These are phyloP conservation scores for Cirrhinus mrigala DNA, from an alignment of 2,797 vertebrate genomes.

Conservation along the genomic window DNA sequence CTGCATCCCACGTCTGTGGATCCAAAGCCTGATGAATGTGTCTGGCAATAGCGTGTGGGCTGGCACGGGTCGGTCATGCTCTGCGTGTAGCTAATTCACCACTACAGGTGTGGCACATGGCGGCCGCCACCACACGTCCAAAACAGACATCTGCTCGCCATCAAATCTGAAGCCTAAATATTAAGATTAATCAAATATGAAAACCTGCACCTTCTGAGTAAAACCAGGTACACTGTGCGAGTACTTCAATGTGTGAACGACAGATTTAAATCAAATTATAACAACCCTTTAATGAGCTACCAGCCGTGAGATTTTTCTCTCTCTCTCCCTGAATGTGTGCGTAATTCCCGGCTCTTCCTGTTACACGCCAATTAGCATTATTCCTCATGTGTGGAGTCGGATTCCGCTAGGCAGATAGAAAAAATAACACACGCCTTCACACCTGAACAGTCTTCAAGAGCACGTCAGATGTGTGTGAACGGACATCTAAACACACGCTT, in stretches of 20 bases:
- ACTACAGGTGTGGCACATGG: conserved; percentile 51
- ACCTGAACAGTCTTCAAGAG: conserved; percentile 62
- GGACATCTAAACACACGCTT: conserved; percentile 11
- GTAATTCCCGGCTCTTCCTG: conserved; percentile 21
- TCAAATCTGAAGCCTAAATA: conserved; percentile 24
- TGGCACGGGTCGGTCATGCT: conserved; percentile 19
- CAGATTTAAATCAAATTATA: conserved; percentile 25
- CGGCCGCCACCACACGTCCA: conserved; percentile 1
- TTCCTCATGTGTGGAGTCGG: conserved; percentile 65
- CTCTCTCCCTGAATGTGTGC: background rate
- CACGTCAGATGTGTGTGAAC: conserved; percentile 46
- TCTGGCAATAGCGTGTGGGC: conserved; percentile 7
- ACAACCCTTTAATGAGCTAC: conserved; percentile 11
- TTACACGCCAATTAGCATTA: conserved; percentile 71
- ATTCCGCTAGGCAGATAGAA: conserved; percentile 49
- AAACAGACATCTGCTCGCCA: conserved; percentile 51
- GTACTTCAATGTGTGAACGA: background rate
- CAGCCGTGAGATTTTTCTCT: background rate
- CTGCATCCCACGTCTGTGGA: conserved; percentile 18
- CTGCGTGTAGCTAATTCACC: conserved; percentile 45
- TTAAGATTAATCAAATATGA: conserved; percentile 4
- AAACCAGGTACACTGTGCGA: background rate
- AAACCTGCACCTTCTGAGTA: background rate
- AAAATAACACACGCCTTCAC: conserved; percentile 67
- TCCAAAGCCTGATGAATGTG: conserved; percentile 33